Evolutionary conservation across 2,113 vertebrate genomes (phyloP).

Genomic region (Protobothrops flavoviridis): DNA sequence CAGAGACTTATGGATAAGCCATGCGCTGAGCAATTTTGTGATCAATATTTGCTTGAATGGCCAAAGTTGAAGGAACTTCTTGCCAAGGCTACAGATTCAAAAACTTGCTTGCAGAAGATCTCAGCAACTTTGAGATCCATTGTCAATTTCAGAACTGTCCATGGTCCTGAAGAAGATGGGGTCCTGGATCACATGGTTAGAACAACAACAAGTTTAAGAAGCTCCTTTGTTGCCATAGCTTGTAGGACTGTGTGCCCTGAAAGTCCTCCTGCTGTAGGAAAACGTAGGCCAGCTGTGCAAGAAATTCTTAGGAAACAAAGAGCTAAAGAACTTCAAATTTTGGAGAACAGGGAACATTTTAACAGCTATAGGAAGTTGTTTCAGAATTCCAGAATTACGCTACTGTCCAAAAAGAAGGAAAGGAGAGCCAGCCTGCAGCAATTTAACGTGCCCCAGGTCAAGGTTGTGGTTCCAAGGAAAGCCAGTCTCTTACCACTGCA

Average conservation of each 20-base stretch:
- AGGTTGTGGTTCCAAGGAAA: slow-evolving; percentile 65
- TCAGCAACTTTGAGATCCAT: slow-evolving; percentile 72
- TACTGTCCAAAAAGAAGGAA: slow-evolving; percentile 71
- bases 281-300: slow-evolving; percentile 81
- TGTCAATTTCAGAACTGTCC: slow-evolving; percentile 74
- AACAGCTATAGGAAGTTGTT: slow-evolving; percentile 71
- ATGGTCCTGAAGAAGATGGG: slow-evolving; percentile 80
- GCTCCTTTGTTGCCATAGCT: slow-evolving; percentile 80
- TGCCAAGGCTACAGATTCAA: slow-evolving; percentile 77
- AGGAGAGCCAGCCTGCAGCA: slow-evolving; percentile 76
- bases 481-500: slow-evolving; percentile 83
- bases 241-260: slow-evolving; percentile 88
- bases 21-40: slow-evolving; percentile 79
- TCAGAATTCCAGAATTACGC: slow-evolving; percentile 73
- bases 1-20: slow-evolving; percentile 82
- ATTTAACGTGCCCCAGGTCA: neutral
- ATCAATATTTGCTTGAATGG: slow-evolving; percentile 84
- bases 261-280: slow-evolving; percentile 85
- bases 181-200: slow-evolving; percentile 92
- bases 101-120: slow-evolving; percentile 83
- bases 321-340: slow-evolving; percentile 59
- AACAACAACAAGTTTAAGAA: slow-evolving; percentile 85
- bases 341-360: slow-evolving; percentile 60
- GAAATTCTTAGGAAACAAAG: slow-evolving; percentile 82
- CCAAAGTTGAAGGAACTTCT: slow-evolving; percentile 76